Percentiles rank a stretch among this genome's conserved stretches.
phyloP scores from a whole-genome alignment of 2,113 vertebrate species.

The Prionailurus viverrinus region DNA sequence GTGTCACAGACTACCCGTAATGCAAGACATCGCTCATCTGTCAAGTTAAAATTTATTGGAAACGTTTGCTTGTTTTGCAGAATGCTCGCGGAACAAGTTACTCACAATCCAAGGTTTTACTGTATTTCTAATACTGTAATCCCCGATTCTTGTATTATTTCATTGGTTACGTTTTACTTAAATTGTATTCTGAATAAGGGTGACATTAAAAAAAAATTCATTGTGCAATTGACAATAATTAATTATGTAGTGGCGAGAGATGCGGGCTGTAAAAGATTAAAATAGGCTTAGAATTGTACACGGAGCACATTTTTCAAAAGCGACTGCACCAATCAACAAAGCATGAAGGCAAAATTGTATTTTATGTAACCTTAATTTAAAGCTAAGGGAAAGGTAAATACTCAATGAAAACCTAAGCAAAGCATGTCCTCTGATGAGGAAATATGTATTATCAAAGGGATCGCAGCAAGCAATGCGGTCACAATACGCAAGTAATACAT shows the following conservation, averaged over 20 bases:
- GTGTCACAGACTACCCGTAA: too few species aligned
- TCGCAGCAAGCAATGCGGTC: neutral
- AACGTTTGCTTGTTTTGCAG: too few species aligned
- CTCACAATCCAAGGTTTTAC: too few species aligned
- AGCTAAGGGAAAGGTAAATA: constrained; percentile 28
- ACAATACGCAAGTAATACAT: too few species aligned
- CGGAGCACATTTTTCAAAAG: neutral
- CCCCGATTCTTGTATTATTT: neutral
- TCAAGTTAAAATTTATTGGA: too few species aligned
- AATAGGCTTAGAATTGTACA: neutral
- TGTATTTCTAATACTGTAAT: neutral
- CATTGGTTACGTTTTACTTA: constrained; percentile 38
- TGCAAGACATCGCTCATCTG: too few species aligned
- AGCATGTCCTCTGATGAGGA: neutral
- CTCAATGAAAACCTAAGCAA: constrained; percentile 28
- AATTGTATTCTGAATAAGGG: neutral
- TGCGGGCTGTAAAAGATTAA: neutral
- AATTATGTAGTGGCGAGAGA: constrained; percentile 20
- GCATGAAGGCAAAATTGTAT: neutral
- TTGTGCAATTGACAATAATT: neutral
- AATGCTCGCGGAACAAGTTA: too few species aligned
- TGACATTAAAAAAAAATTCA: neutral
- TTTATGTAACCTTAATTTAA: constrained; percentile 37
- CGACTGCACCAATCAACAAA: neutral
- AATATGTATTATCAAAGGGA: neutral